Base-by-base conservation (phyloP, 2,113 vertebrate genomes). In the Chaetodon auriga region DNA sequence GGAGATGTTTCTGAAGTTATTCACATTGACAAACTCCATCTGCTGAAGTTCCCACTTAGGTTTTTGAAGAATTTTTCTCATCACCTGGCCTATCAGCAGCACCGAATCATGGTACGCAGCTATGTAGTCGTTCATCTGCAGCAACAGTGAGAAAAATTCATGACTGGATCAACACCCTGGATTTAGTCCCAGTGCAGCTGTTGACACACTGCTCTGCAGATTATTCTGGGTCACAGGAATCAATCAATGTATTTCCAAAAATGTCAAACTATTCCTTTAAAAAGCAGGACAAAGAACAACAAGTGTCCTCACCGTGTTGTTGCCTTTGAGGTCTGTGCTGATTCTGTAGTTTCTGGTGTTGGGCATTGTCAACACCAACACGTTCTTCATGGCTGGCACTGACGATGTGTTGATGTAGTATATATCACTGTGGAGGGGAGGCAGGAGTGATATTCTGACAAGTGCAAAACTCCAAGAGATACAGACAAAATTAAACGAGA, bases 321-420 rank as follows among this genome's bases (percentile, higher is more conserved):
- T 85, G 80, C 48, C 46, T 7, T 25, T 55, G 7, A 84, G 82
- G 75, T 90, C 60, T 1, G 82, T 2, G 66, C 81, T 90, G 36
- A 95, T 89, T 0, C 19, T 92, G 87, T 95, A 95, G 53, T 83
- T 85, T 87, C 94, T 94, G 82, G 80, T 68, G 83, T 96, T 84
- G 46, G 92, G 92, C 90, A 97, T 92, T 7, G 98, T 99, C 82
- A 99, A 70, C 62, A 99, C 97, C 89, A 99, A 92, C 57, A 99
- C 97, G 49, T 99, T 97, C 82, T 60, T 88, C 98, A 99, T 99
- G 80, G 91, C 93, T 15, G 21, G 75, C 18, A 78, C 64, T 46
- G 57, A 95, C 0, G 83, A 57, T 5, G 68, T 88, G 30, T 95
- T 94, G 53, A 23, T 93, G 93, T 96, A 97, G 85, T 99, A 99